phyloP scores from a whole-genome alignment of 2,888 invertebrate species.

The Epinotia ramella region DNA sequence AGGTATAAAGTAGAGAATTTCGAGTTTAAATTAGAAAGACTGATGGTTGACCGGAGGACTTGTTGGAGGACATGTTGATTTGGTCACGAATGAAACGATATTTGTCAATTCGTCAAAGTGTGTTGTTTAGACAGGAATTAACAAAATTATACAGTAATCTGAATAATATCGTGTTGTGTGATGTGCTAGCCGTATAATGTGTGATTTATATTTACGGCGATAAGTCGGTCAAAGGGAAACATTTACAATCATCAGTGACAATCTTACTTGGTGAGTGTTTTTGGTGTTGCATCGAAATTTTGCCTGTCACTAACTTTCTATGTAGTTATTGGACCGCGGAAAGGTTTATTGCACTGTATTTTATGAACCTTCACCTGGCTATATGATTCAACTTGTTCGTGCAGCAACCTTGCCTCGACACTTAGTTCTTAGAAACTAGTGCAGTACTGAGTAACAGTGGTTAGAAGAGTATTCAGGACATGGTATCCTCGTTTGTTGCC shows the following conservation, averaged over 20 bases:
- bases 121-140: conserved; percentile 76
- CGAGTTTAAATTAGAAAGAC: background rate
- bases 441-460: conserved; percentile 40
- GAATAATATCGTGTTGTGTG: conserved; percentile 71
- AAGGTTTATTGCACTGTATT: conserved; percentile 52
- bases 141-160: conserved; percentile 77
- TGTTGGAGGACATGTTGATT: conserved; percentile 82
- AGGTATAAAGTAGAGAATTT: background rate
- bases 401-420: conserved; percentile 8
- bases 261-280: conserved; percentile 77
- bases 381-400: conserved; percentile 40
- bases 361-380: conserved; percentile 51
- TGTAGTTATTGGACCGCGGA: conserved; percentile 57
- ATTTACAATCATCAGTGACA: conserved; percentile 63
- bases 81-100: conserved; percentile 76
- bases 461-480: conserved; percentile 58
- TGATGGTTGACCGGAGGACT: conserved; percentile 70
- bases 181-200: conserved; percentile 74
- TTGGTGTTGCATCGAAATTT: conserved; percentile 67
- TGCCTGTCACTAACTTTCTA: conserved; percentile 70
- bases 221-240: conserved; percentile 68
- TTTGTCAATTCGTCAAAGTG: conserved; percentile 81
- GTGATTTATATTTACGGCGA: conserved; percentile 71
- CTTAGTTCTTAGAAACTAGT: conserved; percentile 36
- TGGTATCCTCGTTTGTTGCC: conserved; percentile 62